A percentile compares a stretch with the other conserved stretches of the same genome.
These are phyloP conservation scores for Volucella bombylans DNA, from an alignment of 2,888 invertebrate species.

Conservation along the genomic window DNA sequence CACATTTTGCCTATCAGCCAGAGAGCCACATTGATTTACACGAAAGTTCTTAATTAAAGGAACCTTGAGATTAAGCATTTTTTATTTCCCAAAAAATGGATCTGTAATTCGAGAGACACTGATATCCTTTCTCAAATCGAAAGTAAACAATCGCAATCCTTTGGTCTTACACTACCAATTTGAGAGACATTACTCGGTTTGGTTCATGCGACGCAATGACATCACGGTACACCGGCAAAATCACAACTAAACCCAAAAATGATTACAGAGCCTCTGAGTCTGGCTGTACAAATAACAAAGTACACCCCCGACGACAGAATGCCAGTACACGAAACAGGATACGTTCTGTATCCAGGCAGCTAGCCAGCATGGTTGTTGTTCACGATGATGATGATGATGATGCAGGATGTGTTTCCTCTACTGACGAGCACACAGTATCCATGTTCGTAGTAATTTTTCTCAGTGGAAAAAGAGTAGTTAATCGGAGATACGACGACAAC, in stretches of 20 bases:
- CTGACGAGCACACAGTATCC: neutral
- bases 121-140: slow-evolving; percentile 58
- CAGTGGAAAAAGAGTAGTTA: slow-evolving; percentile 27
- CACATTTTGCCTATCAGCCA: slow-evolving; percentile 63
- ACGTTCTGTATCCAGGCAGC: slow-evolving; percentile 17
- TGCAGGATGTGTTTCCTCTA: slow-evolving; percentile 65
- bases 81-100: neutral
- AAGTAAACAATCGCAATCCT: slow-evolving; percentile 46
- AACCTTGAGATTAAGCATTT: slow-evolving; percentile 39
- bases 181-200: slow-evolving; percentile 37
- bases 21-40: slow-evolving; percentile 52
- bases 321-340: slow-evolving; percentile 64
- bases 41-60: slow-evolving; percentile 44
- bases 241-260: slow-evolving; percentile 69
- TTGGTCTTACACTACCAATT: slow-evolving; percentile 21
- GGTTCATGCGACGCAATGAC: slow-evolving; percentile 63
- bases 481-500: slow-evolving; percentile 16
- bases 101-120: slow-evolving; percentile 47
- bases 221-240: slow-evolving; percentile 73
- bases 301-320: slow-evolving; percentile 46
- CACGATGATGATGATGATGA: slow-evolving; percentile 48
- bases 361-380: slow-evolving; percentile 47
- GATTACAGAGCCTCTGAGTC: slow-evolving; percentile 70
- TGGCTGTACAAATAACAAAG: slow-evolving; percentile 36
- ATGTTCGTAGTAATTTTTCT: slow-evolving; percentile 29